Percentiles rank a stretch among this genome's conserved stretches.
phyloP scores from a whole-genome alignment of 2,888 invertebrate species.

The Galeopsomyia nigrocyanea region DNA sequence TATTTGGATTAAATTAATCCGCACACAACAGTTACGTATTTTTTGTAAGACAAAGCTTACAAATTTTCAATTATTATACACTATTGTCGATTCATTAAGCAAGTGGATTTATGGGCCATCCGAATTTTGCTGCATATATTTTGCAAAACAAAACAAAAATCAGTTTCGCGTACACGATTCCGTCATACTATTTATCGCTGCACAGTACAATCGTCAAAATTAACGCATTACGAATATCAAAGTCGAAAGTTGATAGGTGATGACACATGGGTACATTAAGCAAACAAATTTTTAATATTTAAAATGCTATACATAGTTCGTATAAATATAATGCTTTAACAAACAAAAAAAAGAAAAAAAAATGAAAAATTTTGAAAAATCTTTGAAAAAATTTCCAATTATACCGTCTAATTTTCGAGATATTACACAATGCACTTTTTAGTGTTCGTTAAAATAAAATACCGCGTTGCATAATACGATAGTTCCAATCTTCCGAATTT shows the following conservation, averaged over 20 bases:
- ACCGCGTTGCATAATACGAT: conserved; percentile 25
- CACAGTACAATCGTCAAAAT: conserved; percentile 37
- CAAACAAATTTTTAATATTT: background rate
- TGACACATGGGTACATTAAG: conserved; percentile 22
- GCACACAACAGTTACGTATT: background rate
- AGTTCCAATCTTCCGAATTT: conserved; percentile 54
- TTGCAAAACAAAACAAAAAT: conserved; percentile 22
- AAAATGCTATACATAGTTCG: conserved; percentile 11
- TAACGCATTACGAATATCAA: conserved; percentile 1
- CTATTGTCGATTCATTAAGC: conserved; percentile 21
- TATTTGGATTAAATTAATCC: conserved; percentile 60
- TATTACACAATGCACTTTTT: conserved; percentile 15
- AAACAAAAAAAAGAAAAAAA: conserved; percentile 16
- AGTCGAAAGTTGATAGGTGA: conserved; percentile 13
- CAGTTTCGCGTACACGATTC: conserved; percentile 27
- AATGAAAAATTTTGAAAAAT: conserved; percentile 10
- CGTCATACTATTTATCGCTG: conserved; percentile 26
- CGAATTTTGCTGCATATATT: conserved; percentile 38
- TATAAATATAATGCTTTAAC: conserved; percentile 5
- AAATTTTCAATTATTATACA: conserved; percentile 12
- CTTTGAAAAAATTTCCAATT: conserved; percentile 22
- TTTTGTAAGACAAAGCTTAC: conserved; percentile 20
- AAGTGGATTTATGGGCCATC: conserved; percentile 12
- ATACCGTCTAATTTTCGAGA: conserved; percentile 33
- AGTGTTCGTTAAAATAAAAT: conserved; percentile 27